A percentile compares a stretch with the other conserved stretches of the same genome.
phyloP scores from a whole-genome alignment of 2,113 vertebrate species.

The Lasiurus cinereus region DNA sequence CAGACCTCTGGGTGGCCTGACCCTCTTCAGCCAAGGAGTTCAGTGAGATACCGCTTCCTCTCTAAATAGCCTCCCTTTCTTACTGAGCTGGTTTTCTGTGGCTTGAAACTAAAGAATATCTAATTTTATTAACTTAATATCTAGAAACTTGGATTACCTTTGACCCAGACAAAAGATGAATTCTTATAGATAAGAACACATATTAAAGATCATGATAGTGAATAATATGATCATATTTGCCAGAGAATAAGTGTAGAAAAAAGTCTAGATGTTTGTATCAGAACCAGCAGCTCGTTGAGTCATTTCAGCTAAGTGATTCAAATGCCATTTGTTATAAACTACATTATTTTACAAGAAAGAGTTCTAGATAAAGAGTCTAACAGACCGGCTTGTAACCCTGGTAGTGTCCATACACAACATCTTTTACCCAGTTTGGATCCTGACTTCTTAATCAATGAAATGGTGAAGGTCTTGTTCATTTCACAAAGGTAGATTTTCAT shows the following conservation, averaged over 20 bases:
- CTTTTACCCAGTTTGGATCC: background rate
- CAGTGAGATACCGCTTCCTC: background rate
- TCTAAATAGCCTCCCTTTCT: background rate
- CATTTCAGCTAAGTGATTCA: background rate
- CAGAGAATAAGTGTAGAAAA: constrained; percentile 7
- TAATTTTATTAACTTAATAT: background rate
- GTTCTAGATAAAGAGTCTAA: background rate
- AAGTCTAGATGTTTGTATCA: background rate
- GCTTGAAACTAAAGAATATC: background rate
- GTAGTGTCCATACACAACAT: background rate
- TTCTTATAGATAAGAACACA: background rate
- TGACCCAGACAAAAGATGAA: constrained; percentile 20
- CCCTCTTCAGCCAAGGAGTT: background rate
- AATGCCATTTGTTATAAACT: background rate
- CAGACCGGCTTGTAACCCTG: background rate
- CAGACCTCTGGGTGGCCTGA: background rate
- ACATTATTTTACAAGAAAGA: background rate
- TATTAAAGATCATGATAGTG: background rate
- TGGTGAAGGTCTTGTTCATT: background rate
- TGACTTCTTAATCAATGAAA: background rate
- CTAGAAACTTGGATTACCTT: background rate
- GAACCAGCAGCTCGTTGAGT: background rate
- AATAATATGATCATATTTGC: background rate
- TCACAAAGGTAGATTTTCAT: background rate
- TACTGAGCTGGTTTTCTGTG: background rate